Base-by-base conservation (phyloP, 1,140 invertebrate genomes). In the Andricus grossulariae region DNA sequence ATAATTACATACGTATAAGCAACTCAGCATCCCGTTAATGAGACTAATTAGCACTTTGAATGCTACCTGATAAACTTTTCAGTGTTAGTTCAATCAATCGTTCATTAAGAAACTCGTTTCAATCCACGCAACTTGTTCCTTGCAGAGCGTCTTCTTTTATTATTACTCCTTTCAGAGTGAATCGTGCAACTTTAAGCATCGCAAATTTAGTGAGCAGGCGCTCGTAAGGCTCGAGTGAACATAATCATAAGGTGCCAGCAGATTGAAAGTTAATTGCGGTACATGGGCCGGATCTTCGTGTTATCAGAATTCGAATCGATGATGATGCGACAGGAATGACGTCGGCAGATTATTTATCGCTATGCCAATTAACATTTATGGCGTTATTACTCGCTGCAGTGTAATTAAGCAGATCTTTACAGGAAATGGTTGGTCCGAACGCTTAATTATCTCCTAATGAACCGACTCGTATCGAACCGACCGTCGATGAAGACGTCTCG, bases 401-500 rank as follows among this genome's bases (percentile, higher is more conserved):
- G 39, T 74, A 74, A 57, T 57, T 57, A 74, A 55, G 32, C 32
- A 12, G 15, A 57, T 57, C 13, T 25, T 74, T 60, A 45, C 52
- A 74, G 45, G 21, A 57, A 80, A 74, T 51, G 73, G 51, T 72
- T 57, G 50, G 73, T 51, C 50, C 57, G n/a, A 49, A 60, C 73
- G 80, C 71, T 79, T 78, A 79, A 76, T 79, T 72, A 81, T 76
- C 54, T 81, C 54, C 72, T 81, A 79, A 80, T 80, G 79, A 75
- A 78, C 21, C 74, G 73, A 78, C 57, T 50, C 73, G 79, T 74
- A 76, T 76, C 71, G 71, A 72, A 71, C 72, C 55, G 54, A 55
- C 18, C 75, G 72, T 75, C 75, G 75, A 84, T 83, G 78, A 80
- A 85, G 84, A 83, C 74, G 79, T 85, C 77, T 50, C 50, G 73